A percentile compares a stretch with the other conserved stretches of the same genome.
Evolutionary conservation across 2,888 invertebrate species (phyloP).

Genomic region (Amaurobius ferox): DNA sequence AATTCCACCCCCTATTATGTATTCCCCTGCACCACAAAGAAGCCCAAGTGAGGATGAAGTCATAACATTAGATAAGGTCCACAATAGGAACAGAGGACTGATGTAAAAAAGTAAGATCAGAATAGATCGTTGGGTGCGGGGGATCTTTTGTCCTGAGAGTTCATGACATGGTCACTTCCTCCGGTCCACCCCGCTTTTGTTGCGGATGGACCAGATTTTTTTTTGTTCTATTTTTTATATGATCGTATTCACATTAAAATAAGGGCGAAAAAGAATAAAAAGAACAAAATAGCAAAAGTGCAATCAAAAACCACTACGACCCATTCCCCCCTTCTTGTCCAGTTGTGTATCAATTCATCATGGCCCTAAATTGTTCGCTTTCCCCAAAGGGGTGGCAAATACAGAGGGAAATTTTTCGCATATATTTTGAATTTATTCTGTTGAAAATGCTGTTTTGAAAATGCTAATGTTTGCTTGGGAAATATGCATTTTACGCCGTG

Average conservation of each 20-base stretch:
- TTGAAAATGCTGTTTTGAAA: too few species aligned
- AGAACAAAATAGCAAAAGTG: background rate
- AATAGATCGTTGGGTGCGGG: background rate
- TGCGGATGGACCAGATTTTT: background rate
- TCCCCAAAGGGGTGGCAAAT: too few species aligned
- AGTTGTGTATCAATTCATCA: too few species aligned
- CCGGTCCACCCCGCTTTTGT: slow-evolving; percentile 15
- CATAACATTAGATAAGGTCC: slow-evolving; percentile 47
- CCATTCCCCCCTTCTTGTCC: too few species aligned
- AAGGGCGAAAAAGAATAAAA: background rate
- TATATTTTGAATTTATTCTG: too few species aligned
- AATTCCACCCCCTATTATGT: slow-evolving; percentile 30
- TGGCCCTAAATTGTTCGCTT: too few species aligned
- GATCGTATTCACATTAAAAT: background rate
- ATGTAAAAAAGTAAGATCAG: background rate
- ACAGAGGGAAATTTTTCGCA: too few species aligned
- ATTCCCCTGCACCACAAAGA: slow-evolving; percentile 13
- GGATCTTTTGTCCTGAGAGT: background rate
- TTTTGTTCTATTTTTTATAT: background rate
- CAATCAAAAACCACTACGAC: background rate
- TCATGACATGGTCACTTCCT: slow-evolving; percentile 5
- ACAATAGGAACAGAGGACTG: slow-evolving; percentile 22
- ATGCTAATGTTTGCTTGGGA: too few species aligned
- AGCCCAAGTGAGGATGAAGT: slow-evolving; percentile 54
- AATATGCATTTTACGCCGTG: too few species aligned